Conservation (phyloP, 2,797 vertebrate genomes). For the Coregonus sp. region DNA sequence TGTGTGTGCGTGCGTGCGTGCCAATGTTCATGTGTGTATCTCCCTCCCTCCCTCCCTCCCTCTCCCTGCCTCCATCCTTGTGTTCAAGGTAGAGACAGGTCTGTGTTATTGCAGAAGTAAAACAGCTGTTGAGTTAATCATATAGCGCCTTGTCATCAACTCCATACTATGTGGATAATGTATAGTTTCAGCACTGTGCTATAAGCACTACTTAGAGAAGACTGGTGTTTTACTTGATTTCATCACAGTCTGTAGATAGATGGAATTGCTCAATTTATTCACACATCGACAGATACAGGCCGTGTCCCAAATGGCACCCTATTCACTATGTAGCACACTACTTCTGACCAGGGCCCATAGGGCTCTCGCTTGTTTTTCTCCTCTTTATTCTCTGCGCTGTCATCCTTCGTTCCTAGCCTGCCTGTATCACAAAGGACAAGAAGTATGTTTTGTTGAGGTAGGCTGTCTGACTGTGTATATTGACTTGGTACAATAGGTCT, state of each 20-base stretch:
- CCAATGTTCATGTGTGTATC: conserved; percentile 24
- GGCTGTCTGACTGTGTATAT: not conserved
- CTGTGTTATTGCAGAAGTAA: conserved; percentile 44
- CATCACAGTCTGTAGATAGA: not conserved
- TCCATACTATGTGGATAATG: conserved; percentile 12
- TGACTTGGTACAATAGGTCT: not conserved
- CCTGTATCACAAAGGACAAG: conserved; percentile 2
- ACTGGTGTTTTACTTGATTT: not conserved
- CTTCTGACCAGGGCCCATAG: not conserved
- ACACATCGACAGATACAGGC: not conserved
- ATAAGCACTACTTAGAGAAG: not conserved
- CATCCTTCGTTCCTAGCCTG: not conserved
- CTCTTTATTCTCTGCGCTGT: not conserved
- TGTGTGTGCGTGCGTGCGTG: conserved; percentile 9
- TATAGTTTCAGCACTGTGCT: conserved; percentile 26
- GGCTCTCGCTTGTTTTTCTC: not conserved
- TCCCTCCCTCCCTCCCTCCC: too few relatives aligned
- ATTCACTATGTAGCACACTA: too few relatives aligned
- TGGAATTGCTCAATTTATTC: not conserved
- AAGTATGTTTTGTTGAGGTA: not conserved
- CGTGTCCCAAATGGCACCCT: too few relatives aligned
- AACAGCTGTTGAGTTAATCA: conserved; percentile 44
- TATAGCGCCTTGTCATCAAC: conserved; percentile 31
- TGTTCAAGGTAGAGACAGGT: conserved; percentile 17
- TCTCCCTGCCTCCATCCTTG: not conserved